phyloP scores from a whole-genome alignment of 2,113 vertebrate genomes.

The Egretta garzetta region DNA sequence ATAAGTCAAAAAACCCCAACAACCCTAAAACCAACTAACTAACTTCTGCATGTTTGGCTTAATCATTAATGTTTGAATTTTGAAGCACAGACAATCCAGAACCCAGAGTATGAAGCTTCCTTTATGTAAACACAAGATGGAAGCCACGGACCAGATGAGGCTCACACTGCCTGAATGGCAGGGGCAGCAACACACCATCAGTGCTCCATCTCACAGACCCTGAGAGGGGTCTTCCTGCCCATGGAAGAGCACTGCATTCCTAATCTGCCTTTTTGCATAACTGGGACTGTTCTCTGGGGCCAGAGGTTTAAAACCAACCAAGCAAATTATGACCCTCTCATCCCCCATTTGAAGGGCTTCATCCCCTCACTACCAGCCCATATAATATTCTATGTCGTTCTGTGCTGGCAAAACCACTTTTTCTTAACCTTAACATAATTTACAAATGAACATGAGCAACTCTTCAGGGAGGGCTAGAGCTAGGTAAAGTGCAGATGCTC shows the following conservation, averaged over 20 bases:
- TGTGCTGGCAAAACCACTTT: not conserved
- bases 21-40: not conserved
- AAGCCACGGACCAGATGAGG: not conserved
- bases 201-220: not conserved
- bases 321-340: not conserved
- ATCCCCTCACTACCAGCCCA: not conserved
- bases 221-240: accelerated
- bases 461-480: not conserved
- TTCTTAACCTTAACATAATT: not conserved
- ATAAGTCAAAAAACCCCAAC: not conserved
- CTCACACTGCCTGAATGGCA: accelerated
- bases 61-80: not conserved
- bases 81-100: not conserved
- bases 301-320: not conserved
- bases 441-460: not conserved
- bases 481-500: not conserved
- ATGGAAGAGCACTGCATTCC: not conserved
- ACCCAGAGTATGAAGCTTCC: not conserved
- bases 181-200: not conserved
- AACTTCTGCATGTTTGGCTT: not conserved
- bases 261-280: not conserved
- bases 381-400: not conserved
- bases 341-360: not conserved
- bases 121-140: not conserved
- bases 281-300: not conserved